Evolutionary conservation across 2,797 vertebrate species (phyloP), one percentile per base, ranked within the genome.

Genomic region (Onychomys leucogaster): DNA sequence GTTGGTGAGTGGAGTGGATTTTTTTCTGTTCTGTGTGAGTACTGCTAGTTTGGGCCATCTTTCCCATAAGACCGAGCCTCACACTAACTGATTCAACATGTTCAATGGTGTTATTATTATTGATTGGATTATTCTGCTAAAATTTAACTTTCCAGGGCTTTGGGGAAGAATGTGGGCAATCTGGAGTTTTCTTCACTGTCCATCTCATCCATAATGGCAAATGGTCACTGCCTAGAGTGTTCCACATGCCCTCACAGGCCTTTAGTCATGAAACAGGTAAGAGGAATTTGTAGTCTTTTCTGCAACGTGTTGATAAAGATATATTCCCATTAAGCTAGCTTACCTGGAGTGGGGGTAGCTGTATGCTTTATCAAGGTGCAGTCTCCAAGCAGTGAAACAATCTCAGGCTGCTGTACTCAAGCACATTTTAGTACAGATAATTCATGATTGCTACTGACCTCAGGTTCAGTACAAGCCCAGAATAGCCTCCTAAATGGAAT

Each of bases 381-480:
- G 10, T 52, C 41, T 75, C 6, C 57, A 76, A 80, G 52, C 43
- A 7, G 65, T 11, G 83, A 93, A 4, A 57, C 23, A 49, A n/a
- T 27, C n/a, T 46, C 0, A 0, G 23, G 9, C 19, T 37, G 84
- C n/a, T 5, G 6, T 21, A 4, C 55, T 16, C n/a, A 0, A 3
- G 29, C 3, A 43, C 2, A 37, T 59, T 77, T 88, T 21, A 16
- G 21, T 21, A 37, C 73, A 67, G 43, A 73, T 87, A 63, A 88
- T 34, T 85, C 43, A 52, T 25, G 43, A 29, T 57, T 73, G 2
- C 57, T 17, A 19, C 84, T 49, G 81, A 61, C 83, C n/a, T 77
- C 0, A 6, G n/a, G 29, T 17, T 77, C 73, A 34, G 46, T 81
- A 41, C 46, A 75, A 43, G 41, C 67, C 6, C 32, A 37, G 86